Evolutionary conservation across 1,140 invertebrate genomes (phyloP).

Genomic region (Heliconius eleuchia): DNA sequence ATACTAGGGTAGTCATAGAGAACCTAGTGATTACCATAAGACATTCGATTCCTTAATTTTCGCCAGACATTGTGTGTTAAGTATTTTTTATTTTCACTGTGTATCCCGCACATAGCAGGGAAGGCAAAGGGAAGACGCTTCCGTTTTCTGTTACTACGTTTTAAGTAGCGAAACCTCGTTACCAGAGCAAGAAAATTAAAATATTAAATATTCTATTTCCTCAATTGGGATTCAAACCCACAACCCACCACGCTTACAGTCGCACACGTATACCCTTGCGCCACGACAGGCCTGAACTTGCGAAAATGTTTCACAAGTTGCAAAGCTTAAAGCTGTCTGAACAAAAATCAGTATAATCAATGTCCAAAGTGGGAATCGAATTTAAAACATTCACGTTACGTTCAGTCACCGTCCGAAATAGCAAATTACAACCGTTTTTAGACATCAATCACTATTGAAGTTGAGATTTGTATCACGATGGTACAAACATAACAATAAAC

Average conservation of each 20-base stretch:
- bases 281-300: not conserved
- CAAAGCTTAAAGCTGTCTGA: too few relatives aligned
- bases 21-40: not conserved
- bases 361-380: not conserved
- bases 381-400: not conserved
- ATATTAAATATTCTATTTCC: not conserved
- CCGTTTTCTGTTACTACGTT: too few relatives aligned
- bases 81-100: too few relatives aligned
- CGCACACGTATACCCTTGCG: not conserved
- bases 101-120: too few relatives aligned
- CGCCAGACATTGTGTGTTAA: not conserved
- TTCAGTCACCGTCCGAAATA: not conserved
- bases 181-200: too few relatives aligned
- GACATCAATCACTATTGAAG: not conserved
- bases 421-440: not conserved
- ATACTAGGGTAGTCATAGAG: not conserved
- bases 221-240: too few relatives aligned
- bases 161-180: not conserved
- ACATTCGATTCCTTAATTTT: not conserved
- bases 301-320: too few relatives aligned
- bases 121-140: too few relatives aligned
- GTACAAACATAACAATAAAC: slow-evolving; percentile 23
- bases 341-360: too few relatives aligned
- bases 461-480: slow-evolving; percentile 1
- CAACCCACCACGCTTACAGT: not conserved